Percentiles rank a stretch among this genome's conserved stretches.
phyloP scores from a whole-genome alignment of 1,140 invertebrate species.

The Pararge aegeria region DNA sequence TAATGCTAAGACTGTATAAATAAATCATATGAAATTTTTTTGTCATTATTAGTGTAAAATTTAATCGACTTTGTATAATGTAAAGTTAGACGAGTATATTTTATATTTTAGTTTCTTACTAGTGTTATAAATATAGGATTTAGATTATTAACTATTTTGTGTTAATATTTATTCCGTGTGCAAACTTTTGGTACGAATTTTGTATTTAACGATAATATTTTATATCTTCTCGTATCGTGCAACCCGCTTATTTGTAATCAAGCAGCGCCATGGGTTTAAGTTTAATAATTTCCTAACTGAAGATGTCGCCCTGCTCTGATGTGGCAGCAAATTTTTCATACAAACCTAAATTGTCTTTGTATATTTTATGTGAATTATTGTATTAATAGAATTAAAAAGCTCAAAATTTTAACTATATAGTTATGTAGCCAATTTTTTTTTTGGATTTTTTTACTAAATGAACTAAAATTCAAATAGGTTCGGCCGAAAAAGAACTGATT shows the following conservation, averaged over 20 bases:
- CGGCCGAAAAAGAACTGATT: too few relatives aligned
- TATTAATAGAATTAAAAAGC: neutral
- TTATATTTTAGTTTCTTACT: neutral
- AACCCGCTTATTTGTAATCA: too few relatives aligned
- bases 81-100: neutral
- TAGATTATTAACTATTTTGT: neutral
- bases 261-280: too few relatives aligned
- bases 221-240: neutral
- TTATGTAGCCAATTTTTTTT: neutral
- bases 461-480: too few relatives aligned
- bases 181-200: neutral
- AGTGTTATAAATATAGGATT: neutral
- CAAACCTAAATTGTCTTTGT: too few relatives aligned
- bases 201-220: neutral
- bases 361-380: too few relatives aligned
- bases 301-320: too few relatives aligned
- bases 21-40: neutral
- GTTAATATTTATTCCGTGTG: neutral
- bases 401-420: neutral
- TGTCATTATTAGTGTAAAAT: constrained; percentile 1
- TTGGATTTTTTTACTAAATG: neutral
- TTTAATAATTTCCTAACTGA: too few relatives aligned
- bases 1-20: neutral
- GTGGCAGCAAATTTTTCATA: too few relatives aligned
- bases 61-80: neutral